Evolutionary conservation across 2,888 invertebrate genomes (phyloP), one percentile per base, ranked within the genome.

Genomic region (Poecilobothrus nobilitatus): DNA sequence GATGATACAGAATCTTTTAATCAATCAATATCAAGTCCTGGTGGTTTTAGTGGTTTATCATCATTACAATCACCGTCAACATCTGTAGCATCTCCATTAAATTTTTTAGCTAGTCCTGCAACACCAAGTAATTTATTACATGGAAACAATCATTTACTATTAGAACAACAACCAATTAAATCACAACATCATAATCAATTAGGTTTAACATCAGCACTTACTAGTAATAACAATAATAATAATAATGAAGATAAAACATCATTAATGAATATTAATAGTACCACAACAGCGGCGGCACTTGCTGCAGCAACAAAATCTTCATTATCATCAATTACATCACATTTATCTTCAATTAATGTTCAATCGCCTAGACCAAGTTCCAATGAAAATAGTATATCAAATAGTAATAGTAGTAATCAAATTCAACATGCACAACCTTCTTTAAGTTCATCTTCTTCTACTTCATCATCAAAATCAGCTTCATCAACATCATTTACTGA

Each of bases 81-180:
- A 79, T 87, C 89, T 70, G 84, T 94, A 70, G 91, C 92, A 34
- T 91, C 91, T 74, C 93, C 93, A 53, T 88, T 90, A 79, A 88
- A 90, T 71, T 88, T 89, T 76, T 83, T 87, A 72, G 89, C 90
- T 70, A 86, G 86, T 78, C 87, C 88, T 41, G 84, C 86, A 74
- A 80, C 77, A 70, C 53, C 53, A 53, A 76, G 73, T 74, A 64
- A 69, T 10, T 74, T 71, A 72, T 71, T 68, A 67, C 69, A 67
- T 63, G 70, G 20, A 12, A 33, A 20, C 8, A 37, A 37, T 20
- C n/a, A 18, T 15, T n/a, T 53, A 18, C 15, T 53, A 53, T 53
- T 53, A 53, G 53, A 53, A 12, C 53, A 53, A 18, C 53, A 53
- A 53, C 18, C 18, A 53, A 53, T 53, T 53, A 53, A 53, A 53